phyloP scores from a whole-genome alignment of 2,888 invertebrate genomes.

The Geophilus truncorum region DNA sequence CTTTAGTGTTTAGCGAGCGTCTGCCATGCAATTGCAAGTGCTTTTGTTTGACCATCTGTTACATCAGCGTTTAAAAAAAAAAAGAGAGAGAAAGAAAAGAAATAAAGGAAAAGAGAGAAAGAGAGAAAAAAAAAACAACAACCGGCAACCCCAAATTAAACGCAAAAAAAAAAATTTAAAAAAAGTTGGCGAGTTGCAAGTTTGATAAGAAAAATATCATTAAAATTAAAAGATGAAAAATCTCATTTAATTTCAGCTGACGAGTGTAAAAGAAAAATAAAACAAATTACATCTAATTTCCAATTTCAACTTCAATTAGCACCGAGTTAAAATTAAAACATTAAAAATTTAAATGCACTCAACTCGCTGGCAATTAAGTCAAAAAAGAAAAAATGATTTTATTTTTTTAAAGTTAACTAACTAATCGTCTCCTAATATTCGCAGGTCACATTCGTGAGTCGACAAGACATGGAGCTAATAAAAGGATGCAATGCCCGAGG shows the following conservation, averaged over 20 bases:
- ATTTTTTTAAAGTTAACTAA: background rate
- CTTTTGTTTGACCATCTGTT: constrained; percentile 27
- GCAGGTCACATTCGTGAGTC: background rate
- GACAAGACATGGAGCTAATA: background rate
- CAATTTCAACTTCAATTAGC: background rate
- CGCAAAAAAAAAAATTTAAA: background rate
- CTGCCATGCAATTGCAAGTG: constrained; percentile 2
- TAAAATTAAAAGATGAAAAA: background rate
- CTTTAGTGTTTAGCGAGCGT: background rate
- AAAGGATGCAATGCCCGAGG: background rate
- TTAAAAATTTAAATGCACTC: background rate
- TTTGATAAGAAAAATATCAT: background rate
- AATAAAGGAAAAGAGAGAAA: background rate
- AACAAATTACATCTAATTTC: background rate
- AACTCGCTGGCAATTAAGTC: background rate
- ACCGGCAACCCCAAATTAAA: background rate
- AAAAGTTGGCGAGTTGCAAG: background rate
- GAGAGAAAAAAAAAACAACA: background rate
- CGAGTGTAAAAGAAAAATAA: background rate
- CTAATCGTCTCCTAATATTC: background rate
- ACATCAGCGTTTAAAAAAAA: background rate
- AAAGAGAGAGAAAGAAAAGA: background rate
- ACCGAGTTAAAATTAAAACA: background rate
- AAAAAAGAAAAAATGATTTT: background rate
- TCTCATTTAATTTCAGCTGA: background rate